A percentile compares a stretch with the other conserved stretches of the same genome.
These are phyloP conservation scores for Paramisgurnus dabryanus DNA, from an alignment of 2,113 vertebrate species.

Conservation along the genomic window DNA sequence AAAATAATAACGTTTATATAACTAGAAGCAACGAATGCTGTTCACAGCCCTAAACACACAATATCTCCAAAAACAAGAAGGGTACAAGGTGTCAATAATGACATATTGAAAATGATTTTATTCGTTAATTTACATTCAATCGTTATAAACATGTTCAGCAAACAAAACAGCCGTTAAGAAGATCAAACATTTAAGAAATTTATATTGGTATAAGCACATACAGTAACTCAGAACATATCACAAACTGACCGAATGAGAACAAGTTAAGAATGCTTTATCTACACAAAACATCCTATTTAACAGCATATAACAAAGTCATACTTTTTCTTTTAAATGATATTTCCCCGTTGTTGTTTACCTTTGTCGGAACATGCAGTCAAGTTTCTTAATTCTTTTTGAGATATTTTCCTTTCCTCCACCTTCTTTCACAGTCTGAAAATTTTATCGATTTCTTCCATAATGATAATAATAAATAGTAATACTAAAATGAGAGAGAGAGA, in stretches of 20 bases:
- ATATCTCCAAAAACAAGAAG: constrained; percentile 11
- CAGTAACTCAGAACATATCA: constrained; percentile 97
- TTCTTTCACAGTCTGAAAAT: constrained; percentile 37
- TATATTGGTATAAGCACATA: constrained; percentile 96
- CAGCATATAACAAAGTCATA: constrained; percentile 81
- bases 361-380: constrained; percentile 92
- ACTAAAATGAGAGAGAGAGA: not conserved
- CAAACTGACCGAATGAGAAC: constrained; percentile 94
- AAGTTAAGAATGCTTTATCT: constrained; percentile 95
- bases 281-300: constrained; percentile 99
- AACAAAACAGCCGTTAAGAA: constrained; percentile 91
- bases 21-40: no score
- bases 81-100: constrained; percentile 74
- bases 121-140: constrained; percentile 90
- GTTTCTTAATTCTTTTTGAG: constrained; percentile 57
- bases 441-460: constrained; percentile 55
- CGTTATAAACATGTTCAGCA: constrained; percentile 91
- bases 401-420: constrained; percentile 35
- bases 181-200: constrained; percentile 96
- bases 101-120: constrained; percentile 97
- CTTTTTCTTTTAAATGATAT: constrained; percentile 81
- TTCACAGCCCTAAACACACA: not conserved
- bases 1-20: no score
- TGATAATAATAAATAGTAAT: constrained; percentile 61
- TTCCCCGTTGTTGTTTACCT: constrained; percentile 74